phyloP scores from a whole-genome alignment of 2,888 invertebrate genomes.

The Lasioglossum lativentre region DNA sequence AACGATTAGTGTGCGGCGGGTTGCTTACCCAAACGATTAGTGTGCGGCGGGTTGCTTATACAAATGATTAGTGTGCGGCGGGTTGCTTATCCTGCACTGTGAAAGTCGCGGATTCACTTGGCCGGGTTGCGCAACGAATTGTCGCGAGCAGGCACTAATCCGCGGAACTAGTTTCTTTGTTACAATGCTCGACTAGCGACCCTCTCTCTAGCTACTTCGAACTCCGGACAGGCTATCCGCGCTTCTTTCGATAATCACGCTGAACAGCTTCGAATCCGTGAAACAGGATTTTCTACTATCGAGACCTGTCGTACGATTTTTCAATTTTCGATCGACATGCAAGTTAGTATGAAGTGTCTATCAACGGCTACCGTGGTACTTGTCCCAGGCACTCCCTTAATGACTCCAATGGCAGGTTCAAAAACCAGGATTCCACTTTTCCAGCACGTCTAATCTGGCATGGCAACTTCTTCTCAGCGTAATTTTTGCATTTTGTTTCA shows the following conservation, averaged over 20 bases:
- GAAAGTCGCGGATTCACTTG: slow-evolving; percentile 42
- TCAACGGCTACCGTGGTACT: background rate
- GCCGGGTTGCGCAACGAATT: slow-evolving; percentile 41
- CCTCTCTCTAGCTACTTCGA: background rate
- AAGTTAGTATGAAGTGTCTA: background rate
- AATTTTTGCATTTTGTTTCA: background rate
- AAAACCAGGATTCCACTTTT: background rate
- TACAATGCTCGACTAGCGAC: background rate
- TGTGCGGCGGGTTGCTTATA: too few relatives aligned
- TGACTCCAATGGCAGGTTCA: background rate
- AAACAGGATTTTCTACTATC: slow-evolving; percentile 2
- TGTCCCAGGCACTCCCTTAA: background rate
- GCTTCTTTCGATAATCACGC: background rate
- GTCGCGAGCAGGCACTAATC: slow-evolving; percentile 34
- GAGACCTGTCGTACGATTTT: background rate
- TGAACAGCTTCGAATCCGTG: background rate
- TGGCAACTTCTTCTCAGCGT: background rate
- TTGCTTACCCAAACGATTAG: too few relatives aligned
- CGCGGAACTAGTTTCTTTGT: slow-evolving; percentile 24
- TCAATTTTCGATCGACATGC: background rate
- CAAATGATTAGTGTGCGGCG: background rate
- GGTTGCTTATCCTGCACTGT: background rate
- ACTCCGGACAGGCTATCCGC: background rate
- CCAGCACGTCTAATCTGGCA: background rate
- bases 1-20: too few relatives aligned